These are phyloP conservation scores for Carpatolechia fugitivella DNA, from an alignment of 2,888 invertebrate species.

Conservation along the genomic window DNA sequence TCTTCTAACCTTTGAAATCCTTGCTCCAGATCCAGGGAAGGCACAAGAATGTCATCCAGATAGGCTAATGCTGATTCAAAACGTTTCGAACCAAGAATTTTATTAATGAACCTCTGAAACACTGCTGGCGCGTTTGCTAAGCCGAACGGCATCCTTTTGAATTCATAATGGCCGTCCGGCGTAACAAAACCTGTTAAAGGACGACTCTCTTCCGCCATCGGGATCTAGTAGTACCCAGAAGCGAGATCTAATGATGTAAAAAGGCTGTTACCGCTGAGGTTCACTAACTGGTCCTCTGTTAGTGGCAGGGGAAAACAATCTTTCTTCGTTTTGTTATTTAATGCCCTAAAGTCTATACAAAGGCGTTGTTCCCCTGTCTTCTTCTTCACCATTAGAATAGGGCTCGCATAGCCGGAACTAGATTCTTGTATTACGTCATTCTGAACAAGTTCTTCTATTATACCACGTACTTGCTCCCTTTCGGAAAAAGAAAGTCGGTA, in stretches of 20 bases:
- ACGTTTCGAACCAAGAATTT: conserved; percentile 13
- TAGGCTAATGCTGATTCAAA: conserved; percentile 11
- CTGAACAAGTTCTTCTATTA: conserved; percentile 17
- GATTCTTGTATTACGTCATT: too few relatives aligned
- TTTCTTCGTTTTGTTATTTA: conserved; percentile 28
- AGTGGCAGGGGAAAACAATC: conserved; percentile 22
- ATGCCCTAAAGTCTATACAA: conserved; percentile 27
- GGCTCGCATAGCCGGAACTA: too few relatives aligned
- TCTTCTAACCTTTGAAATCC: conserved; percentile 16
- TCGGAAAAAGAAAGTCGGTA: conserved; percentile 24
- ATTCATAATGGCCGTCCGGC: conserved; percentile 19
- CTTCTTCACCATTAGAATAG: conserved; percentile 16
- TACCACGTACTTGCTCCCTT: conserved; percentile 20
- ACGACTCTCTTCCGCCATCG: too few relatives aligned
- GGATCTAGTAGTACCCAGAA: too few relatives aligned
- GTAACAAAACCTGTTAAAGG: neutral
- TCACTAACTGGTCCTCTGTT: conserved; percentile 30
- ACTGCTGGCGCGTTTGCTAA: too few relatives aligned
- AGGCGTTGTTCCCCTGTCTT: conserved; percentile 25
- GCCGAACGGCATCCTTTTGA: neutral
- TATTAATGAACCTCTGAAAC: conserved; percentile 13
- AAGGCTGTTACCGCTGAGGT: conserved; percentile 29
- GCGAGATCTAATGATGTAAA: conserved; percentile 36
- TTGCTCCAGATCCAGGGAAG: neutral
- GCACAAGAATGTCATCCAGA: conserved; percentile 7